These are phyloP conservation scores for Pluvianellus socialis DNA, from an alignment of 2,113 vertebrate species.

Conservation along the genomic window DNA sequence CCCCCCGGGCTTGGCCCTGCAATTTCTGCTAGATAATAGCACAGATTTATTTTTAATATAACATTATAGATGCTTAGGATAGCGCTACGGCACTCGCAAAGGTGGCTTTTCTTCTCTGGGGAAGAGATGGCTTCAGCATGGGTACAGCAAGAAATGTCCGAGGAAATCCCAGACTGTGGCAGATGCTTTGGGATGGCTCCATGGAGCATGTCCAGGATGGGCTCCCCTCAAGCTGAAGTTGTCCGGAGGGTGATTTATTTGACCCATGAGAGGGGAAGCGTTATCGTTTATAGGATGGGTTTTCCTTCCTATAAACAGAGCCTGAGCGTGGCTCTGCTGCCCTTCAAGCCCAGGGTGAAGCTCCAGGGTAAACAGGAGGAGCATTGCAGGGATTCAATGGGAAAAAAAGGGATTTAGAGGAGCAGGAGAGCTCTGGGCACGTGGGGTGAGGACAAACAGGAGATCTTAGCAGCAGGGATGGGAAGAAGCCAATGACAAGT, in stretches of 20 bases:
- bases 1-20: not conserved
- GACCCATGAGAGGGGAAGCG: accelerated
- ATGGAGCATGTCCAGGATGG: not conserved
- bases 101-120: not conserved
- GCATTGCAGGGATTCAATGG: not conserved
- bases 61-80: not conserved
- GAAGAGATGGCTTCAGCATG: not conserved
- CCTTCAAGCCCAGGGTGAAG: not conserved
- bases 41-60: not conserved
- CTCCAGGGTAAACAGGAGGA: not conserved
- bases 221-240: not conserved
- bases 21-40: not conserved
- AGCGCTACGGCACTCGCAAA: not conserved
- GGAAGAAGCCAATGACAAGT: not conserved
- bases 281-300: not conserved
- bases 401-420: not conserved
- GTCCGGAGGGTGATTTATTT: not conserved
- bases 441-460: not conserved
- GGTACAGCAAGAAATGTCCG: not conserved
- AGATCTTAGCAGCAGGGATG: not conserved
- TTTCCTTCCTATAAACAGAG: not conserved
- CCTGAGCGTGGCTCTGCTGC: not conserved
- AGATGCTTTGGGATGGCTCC: not conserved
- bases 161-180: not conserved
- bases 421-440: not conserved